A percentile compares a stretch with the other conserved stretches of the same genome.
Evolutionary conservation across 2,113 vertebrate species (phyloP).

Genomic region (Pongo pygmaeus): DNA sequence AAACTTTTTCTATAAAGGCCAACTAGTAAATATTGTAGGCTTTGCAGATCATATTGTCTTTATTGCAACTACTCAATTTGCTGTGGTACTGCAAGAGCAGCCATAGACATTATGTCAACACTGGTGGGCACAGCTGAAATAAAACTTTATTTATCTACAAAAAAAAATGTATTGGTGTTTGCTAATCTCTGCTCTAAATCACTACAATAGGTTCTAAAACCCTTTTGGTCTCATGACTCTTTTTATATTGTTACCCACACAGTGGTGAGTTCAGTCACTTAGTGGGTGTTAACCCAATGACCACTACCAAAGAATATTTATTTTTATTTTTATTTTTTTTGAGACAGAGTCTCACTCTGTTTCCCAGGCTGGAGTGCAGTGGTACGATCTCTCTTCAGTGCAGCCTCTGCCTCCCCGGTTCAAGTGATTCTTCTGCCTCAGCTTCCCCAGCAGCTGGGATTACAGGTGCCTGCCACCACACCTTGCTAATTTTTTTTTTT

Average conservation of each 20-base stretch:
- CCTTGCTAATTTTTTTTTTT: neutral
- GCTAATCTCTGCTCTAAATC: neutral
- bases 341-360: neutral
- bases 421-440: neutral
- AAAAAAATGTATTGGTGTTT: neutral
- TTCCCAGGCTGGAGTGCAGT: neutral
- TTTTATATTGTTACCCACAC: neutral
- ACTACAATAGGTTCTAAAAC: neutral
- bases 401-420: neutral
- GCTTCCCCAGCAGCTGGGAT: neutral
- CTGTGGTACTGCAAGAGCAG: neutral
- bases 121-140: neutral
- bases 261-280: too few relatives aligned
- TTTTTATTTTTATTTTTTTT: neutral
- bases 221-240: neutral
- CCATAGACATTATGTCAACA: neutral
- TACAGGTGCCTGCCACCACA: neutral
- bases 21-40: neutral
- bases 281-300: too few relatives aligned
- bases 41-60: neutral
- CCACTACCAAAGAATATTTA: too few relatives aligned
- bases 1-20: neutral
- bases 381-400: neutral
- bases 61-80: neutral
- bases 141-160: neutral